Percentiles rank a stretch among this genome's conserved stretches.
Evolutionary conservation across 2,797 vertebrate species (phyloP).

Genomic region (Mormyrops boulengeri): DNA sequence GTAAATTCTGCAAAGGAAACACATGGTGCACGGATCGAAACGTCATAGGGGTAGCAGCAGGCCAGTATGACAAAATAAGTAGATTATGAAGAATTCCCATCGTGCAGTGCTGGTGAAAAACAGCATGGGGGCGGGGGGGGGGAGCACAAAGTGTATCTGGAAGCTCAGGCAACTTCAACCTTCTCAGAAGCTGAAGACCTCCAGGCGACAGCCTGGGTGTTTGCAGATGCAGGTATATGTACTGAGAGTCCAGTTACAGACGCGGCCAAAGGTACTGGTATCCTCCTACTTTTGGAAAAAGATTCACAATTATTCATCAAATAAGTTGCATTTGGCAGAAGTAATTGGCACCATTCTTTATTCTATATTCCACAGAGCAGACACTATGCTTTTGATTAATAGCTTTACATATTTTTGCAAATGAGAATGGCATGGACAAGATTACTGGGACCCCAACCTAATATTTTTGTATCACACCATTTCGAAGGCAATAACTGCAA

Average conservation of each 20-base stretch:
- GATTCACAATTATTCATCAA: not conserved
- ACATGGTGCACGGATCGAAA: not conserved
- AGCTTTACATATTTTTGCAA: not conserved
- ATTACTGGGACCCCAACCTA: not conserved
- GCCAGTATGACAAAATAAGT: not conserved
- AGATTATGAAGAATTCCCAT: not conserved
- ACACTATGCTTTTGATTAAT: not conserved
- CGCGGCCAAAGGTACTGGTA: too few species aligned
- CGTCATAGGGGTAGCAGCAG: not conserved
- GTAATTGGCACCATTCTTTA: not conserved
- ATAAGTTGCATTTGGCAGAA: not conserved
- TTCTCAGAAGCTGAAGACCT: not conserved
- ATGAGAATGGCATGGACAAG: not conserved
- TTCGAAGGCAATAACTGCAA: not conserved
- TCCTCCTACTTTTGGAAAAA: too few species aligned
- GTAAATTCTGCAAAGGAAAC: not conserved
- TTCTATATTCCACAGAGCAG: not conserved
- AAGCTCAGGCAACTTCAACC: not conserved
- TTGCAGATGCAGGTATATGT: not conserved
- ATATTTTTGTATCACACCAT: not conserved
- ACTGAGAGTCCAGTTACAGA: not conserved
- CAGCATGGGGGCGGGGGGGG: not conserved
- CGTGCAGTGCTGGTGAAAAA: not conserved
- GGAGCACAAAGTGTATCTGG: not conserved
- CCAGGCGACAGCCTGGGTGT: not conserved